These are phyloP conservation scores for Sphecodes monilicornis DNA, from an alignment of 2,888 invertebrate species.

Conservation along the genomic window DNA sequence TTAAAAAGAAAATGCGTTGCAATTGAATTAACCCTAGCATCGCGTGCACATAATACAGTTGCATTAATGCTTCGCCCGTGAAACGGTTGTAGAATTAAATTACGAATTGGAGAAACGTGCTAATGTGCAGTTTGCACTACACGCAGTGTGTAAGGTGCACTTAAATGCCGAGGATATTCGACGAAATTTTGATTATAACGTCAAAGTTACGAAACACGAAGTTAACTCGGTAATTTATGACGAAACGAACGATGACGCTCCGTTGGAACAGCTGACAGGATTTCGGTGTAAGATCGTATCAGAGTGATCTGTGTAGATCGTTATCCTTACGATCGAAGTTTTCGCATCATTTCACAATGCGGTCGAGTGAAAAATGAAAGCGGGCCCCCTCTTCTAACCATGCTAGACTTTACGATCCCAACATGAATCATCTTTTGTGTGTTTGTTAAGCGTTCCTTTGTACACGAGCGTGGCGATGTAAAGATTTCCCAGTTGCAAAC, in stretches of 20 bases:
- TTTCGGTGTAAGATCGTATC: slow-evolving; percentile 24
- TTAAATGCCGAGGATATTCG: not conserved
- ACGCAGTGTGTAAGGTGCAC: not conserved
- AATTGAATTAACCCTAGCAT: not conserved
- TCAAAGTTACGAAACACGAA: not conserved
- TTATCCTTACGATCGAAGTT: slow-evolving; percentile 64
- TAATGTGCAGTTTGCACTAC: not conserved
- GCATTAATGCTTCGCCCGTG: not conserved
- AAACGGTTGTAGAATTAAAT: not conserved
- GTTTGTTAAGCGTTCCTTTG: not conserved
- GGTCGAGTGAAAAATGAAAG: slow-evolving; percentile 71
- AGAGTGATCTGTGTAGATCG: slow-evolving; percentile 26
- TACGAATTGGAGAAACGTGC: not conserved
- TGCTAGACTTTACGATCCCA: slow-evolving; percentile 42
- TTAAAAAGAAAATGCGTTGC: not conserved
- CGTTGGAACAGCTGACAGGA: slow-evolving; percentile 27
- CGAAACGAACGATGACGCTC: slow-evolving; percentile 20
- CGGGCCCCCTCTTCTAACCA: slow-evolving; percentile 13
- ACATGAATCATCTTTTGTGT: slow-evolving; percentile 30
- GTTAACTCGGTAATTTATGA: slow-evolving; percentile 22
- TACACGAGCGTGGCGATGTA: not conserved
- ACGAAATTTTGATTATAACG: not conserved
- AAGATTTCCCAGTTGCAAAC: not conserved
- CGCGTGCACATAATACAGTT: not conserved
- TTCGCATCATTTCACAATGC: slow-evolving; percentile 70